Percentiles rank a stretch among this genome's conserved stretches.
These are phyloP conservation scores for Drosophila greeni DNA, from an alignment of 2,888 invertebrate genomes.

Conservation along the genomic window DNA sequence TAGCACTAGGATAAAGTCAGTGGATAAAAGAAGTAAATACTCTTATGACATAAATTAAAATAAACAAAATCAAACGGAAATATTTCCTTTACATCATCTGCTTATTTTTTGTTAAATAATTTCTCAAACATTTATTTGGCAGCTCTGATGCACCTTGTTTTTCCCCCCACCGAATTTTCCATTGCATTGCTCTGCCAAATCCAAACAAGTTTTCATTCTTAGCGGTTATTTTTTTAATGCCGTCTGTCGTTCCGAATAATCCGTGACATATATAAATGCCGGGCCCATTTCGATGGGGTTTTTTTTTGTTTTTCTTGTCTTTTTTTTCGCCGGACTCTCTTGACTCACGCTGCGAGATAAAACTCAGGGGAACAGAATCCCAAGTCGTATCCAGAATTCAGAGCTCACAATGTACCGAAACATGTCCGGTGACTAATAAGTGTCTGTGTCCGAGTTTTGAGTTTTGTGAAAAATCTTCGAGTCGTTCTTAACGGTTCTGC, in stretches of 20 bases:
- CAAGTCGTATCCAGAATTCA: slow-evolving; percentile 10
- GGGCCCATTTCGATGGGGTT: slow-evolving; percentile 24
- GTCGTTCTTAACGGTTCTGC: slow-evolving; percentile 48
- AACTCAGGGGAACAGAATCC: slow-evolving; percentile 20
- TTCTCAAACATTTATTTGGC: background rate
- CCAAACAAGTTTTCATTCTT: slow-evolving; percentile 43
- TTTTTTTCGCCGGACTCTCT: slow-evolving; percentile 10
- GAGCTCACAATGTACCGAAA: slow-evolving; percentile 32
- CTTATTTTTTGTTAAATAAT: background rate
- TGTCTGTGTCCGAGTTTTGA: slow-evolving; percentile 22
- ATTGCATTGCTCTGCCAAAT: slow-evolving; percentile 22
- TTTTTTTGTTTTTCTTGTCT: slow-evolving; percentile 18
- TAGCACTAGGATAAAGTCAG: background rate
- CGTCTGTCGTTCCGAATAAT: slow-evolving; percentile 16
- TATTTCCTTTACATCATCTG: background rate
- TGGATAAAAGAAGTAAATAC: background rate
- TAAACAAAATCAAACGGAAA: background rate
- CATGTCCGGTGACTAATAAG: slow-evolving; percentile 50
- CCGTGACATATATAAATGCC: slow-evolving; percentile 21
- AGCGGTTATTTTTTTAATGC: slow-evolving; percentile 32
- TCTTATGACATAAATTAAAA: background rate
- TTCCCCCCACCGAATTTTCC: background rate
- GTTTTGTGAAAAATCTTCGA: slow-evolving; percentile 36
- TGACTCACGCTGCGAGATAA: slow-evolving; percentile 44
- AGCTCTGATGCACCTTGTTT: slow-evolving; percentile 1